Base-by-base conservation (phyloP, 2,113 vertebrate genomes). In the Scomber japonicus region DNA sequence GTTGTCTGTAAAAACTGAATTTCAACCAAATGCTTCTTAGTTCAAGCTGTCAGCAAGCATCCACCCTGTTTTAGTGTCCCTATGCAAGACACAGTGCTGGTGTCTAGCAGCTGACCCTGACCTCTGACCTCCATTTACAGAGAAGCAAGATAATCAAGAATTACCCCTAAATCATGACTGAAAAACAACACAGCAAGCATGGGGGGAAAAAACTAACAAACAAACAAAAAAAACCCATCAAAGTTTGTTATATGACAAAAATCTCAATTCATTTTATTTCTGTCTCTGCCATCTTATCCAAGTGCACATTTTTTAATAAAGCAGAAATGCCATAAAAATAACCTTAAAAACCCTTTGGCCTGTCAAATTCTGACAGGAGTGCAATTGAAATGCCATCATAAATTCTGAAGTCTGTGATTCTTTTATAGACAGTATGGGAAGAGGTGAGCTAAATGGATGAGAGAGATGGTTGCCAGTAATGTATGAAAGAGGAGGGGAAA, bases 291-390 rank as follows among this genome's bases (percentile, higher is more conserved):
- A 68, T 86, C 71, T 79, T 74, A 51, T 68, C 15, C 27, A 16
- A 70, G 66, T 51, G 65, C 63, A 61, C 74, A 83, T 90, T 83
- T 88, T 91, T 82, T 84, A 92, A 91, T 90, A 82, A 87, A 87
- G 72, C 71, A 44, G 67, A 81, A 87, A 84, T 75, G 67, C 81
- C 74, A 81, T 83, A 81, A 90, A 91, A 91, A 88, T 80, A 87
- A 82, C 80, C 80, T 85, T 89, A 87, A 90, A 89, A 87, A 71
- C 60, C 82, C 71, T 56, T 84, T 71, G 64, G 82, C 70, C 84
- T 88, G 85, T 80, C 91, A 92, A 83, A 84, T 61, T 88, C 79
- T 82, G 79, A 89, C 83, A 88, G 77, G 15, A 24, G 64, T 67
- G 61, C 84, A 75, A 84, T 84, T 80, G 78, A 87, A 78, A 85